Evolutionary conservation across 2,888 invertebrate genomes (phyloP), one percentile per base, ranked within the genome.

Genomic region (Temnothorax ravouxi): DNA sequence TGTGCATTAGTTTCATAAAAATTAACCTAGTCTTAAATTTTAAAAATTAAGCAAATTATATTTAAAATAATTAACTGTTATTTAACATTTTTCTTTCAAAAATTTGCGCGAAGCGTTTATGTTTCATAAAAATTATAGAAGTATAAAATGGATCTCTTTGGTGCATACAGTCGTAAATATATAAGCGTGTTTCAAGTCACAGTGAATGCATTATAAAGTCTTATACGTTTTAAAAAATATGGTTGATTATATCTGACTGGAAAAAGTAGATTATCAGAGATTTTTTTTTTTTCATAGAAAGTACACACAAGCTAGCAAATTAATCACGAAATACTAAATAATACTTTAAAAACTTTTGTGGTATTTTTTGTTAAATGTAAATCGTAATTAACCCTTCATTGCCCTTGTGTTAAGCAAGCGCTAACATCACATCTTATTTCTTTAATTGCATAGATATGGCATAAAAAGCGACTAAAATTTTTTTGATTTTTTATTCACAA

Each of bases 91-190:
- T 4, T 34, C 41, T 52, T 15, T 25, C 0, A 29, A 50, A 52
- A 77, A 52, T 54, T 47, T 29, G 38, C 13, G 8, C 13, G 8
- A 54, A 77, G 29, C 9, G 56, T 54, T 66, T 38, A 67, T n/a
- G 25, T 67, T 59, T 69, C 29, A 47, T 83, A 38, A 64, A 64
- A 83, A 77, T 67, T 59, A 76, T 76, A 82, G 5, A 87, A 86
- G 87, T 86, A 54, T 75, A 80, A 86, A 88, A 80, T 76, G 54
- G 47, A 79, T 84, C 72, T 91, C 90, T 91, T 91, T 88, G 88
- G 90, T 76, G 79, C 64, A 79, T 61, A 34, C 67, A 83, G 86
- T 84, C 18, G 9, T 79, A 81, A 82, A 74, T 25, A 50, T 44
- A 3, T 74, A 90, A 88, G 83, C 77, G 77, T 80, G 54, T 84